These are phyloP conservation scores for Neogale vison DNA, from an alignment of 2,113 vertebrate genomes.

Conservation along the genomic window DNA sequence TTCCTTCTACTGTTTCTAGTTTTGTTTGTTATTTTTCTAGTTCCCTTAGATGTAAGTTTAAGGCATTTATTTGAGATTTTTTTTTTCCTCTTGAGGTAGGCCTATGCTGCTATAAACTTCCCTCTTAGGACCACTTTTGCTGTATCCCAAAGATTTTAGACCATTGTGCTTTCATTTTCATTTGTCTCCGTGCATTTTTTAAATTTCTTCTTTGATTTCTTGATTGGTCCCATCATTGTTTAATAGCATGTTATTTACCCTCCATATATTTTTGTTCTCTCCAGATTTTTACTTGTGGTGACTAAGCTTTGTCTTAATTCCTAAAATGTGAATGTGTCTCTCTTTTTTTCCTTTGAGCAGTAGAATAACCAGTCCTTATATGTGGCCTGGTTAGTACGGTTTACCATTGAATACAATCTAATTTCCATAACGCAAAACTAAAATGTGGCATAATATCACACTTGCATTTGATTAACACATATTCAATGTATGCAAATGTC, in stretches of 20 bases:
- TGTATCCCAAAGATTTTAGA: background rate
- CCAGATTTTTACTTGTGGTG: background rate
- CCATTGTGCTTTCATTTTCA: background rate
- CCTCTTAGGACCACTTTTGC: background rate
- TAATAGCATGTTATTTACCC: background rate
- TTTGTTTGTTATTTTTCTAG: background rate
- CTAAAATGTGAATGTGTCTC: background rate
- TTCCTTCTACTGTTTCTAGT: background rate
- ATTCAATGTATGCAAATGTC: background rate
- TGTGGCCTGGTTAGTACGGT: background rate
- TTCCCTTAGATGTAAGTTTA: background rate
- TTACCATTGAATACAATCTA: background rate
- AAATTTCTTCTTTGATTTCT: background rate
- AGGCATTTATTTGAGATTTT: background rate
- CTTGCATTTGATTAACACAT: background rate
- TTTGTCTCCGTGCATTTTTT: background rate
- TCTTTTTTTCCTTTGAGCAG: background rate
- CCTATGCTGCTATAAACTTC: background rate
- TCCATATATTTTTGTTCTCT: background rate
- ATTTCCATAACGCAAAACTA: background rate
- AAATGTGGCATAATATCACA: background rate
- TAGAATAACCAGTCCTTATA: background rate
- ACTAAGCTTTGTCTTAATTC: background rate
- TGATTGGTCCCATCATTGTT: background rate
- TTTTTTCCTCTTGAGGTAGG: background rate